Conservation (phyloP, 1,140 invertebrate species). For the Bombus breviceps region DNA sequence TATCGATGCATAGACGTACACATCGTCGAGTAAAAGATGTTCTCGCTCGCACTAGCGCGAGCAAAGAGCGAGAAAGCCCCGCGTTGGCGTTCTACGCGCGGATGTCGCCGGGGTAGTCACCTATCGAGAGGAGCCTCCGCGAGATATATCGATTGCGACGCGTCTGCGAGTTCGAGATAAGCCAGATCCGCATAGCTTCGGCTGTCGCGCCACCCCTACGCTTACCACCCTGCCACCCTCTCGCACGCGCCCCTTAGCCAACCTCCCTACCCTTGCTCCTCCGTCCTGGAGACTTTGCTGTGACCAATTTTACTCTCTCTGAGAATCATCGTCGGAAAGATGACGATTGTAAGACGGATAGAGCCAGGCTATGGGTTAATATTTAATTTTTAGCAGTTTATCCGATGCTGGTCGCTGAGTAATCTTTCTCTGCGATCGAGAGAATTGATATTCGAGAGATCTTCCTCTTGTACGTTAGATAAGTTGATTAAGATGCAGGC, state of each 20-base stretch:
- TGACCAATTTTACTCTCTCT: background rate
- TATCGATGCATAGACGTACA: background rate
- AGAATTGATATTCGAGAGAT: too few species aligned
- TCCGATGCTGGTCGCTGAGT: too few species aligned
- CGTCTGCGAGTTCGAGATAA: conserved; percentile 81
- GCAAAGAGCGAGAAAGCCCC: conserved; percentile 23
- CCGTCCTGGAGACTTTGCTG: background rate
- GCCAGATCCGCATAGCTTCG: conserved; percentile 71
- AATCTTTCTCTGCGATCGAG: too few species aligned
- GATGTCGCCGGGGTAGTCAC: conserved; percentile 57
- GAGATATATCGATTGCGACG: conserved; percentile 80
- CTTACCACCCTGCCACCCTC: conserved; percentile 1
- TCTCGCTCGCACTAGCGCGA: conserved; percentile 30
- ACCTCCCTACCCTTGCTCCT: background rate
- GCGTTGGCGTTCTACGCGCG: conserved; percentile 42
- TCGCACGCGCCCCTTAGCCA: background rate
- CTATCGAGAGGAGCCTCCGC: conserved; percentile 71
- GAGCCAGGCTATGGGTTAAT: too few species aligned
- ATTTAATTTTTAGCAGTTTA: too few species aligned
- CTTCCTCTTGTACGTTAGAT: too few species aligned
- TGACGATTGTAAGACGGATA: background rate
- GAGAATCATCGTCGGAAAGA: background rate
- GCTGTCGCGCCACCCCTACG: conserved; percentile 60
- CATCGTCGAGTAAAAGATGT: conserved; percentile 2
- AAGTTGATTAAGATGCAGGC: too few species aligned